phyloP scores from a whole-genome alignment of 2,888 invertebrate genomes.

The Sturmia bella region DNA sequence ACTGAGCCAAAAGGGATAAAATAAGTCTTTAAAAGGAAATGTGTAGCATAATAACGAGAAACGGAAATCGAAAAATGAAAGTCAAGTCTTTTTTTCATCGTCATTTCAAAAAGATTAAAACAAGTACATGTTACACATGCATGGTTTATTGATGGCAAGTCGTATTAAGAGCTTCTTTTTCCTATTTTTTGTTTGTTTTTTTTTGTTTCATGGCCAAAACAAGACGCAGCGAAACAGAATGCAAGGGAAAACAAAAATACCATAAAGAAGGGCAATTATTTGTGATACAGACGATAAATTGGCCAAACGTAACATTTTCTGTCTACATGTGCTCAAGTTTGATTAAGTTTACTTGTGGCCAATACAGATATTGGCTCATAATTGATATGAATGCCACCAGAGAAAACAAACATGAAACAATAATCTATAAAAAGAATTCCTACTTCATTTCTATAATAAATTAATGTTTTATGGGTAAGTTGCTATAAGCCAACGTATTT shows the following conservation, averaged over 20 bases:
- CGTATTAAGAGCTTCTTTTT: slow-evolving; percentile 40
- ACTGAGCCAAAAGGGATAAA: background rate
- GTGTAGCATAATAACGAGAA: slow-evolving; percentile 62
- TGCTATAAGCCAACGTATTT: background rate
- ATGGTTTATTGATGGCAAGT: slow-evolving; percentile 46
- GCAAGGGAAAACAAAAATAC: background rate
- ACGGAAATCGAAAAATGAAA: slow-evolving; percentile 66
- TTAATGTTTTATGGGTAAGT: slow-evolving; percentile 6
- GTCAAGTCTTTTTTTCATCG: slow-evolving; percentile 25
- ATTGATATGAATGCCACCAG: slow-evolving; percentile 28
- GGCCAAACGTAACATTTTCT: slow-evolving; percentile 38
- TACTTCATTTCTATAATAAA: slow-evolving; percentile 7
- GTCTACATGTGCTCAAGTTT: slow-evolving; percentile 26
- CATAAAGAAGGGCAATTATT: slow-evolving; percentile 50
- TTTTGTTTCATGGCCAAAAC: slow-evolving; percentile 28
- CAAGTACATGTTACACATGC: slow-evolving; percentile 48
- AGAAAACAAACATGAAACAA: slow-evolving; percentile 2
- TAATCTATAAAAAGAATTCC: background rate
- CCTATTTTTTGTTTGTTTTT: no score
- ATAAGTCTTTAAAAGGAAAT: slow-evolving; percentile 30
- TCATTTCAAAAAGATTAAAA: slow-evolving; percentile 48
- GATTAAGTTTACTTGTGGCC: slow-evolving; percentile 47
- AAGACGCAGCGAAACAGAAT: slow-evolving; percentile 4
- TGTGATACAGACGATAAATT: slow-evolving; percentile 46
- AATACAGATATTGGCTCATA: slow-evolving; percentile 28